Conservation (phyloP, 2,797 vertebrate species). For the Phrynocephalus forsythii region DNA sequence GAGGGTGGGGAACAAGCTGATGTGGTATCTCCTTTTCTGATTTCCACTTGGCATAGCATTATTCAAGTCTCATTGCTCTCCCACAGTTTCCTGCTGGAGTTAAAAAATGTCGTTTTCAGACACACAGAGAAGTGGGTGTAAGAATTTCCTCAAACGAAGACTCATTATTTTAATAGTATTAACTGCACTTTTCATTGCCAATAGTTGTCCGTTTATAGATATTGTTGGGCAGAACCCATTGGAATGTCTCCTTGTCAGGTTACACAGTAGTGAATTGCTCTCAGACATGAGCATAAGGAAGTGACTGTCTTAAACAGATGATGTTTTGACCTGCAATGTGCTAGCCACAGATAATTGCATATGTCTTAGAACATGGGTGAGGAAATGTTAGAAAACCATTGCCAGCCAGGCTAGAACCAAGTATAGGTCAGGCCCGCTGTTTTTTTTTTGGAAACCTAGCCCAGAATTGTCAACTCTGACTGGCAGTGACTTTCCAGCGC, state of each 20-base stretch:
- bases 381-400: too few species aligned
- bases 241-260: constrained; percentile 42
- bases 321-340: background rate
- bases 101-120: constrained; percentile 32
- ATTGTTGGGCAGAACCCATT: constrained; percentile 38
- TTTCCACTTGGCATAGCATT: constrained; percentile 45
- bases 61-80: constrained; percentile 38
- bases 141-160: constrained; percentile 53
- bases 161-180: constrained; percentile 47
- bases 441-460: too few species aligned
- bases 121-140: constrained; percentile 40
- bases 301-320: background rate
- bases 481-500: too few species aligned
- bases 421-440: too few species aligned
- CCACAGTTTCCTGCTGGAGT: constrained; percentile 57
- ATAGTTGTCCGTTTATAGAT: constrained; percentile 44
- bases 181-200: constrained; percentile 54
- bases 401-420: too few species aligned
- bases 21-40: constrained; percentile 28
- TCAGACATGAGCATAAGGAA: background rate
- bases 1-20: background rate
- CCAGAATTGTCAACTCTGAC: too few species aligned
- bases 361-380: background rate
- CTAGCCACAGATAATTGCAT: background rate
- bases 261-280: background rate